phyloP scores from a whole-genome alignment of 1,140 invertebrate genomes.

The Bombyx mandarina region DNA sequence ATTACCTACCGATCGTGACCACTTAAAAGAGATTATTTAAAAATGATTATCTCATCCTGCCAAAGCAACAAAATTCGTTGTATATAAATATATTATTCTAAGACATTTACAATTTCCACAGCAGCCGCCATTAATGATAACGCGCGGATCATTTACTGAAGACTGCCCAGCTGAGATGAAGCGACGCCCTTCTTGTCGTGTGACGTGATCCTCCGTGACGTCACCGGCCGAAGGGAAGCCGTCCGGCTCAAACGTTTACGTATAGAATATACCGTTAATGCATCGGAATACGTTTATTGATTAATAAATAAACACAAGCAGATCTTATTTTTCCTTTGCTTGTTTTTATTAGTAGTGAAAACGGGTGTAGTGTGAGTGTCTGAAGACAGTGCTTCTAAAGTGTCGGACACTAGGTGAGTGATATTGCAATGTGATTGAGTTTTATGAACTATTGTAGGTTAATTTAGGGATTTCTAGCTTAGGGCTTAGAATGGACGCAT shows the following conservation, averaged over 20 bases:
- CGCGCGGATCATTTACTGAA: conserved; percentile 44
- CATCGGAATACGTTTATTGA: too few relatives aligned
- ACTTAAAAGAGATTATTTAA: too few relatives aligned
- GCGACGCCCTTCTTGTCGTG: conserved; percentile 12
- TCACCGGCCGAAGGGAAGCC: not conserved
- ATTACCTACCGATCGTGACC: too few relatives aligned
- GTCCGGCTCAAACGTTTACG: too few relatives aligned
- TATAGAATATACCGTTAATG: too few relatives aligned
- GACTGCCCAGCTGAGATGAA: conserved; percentile 51
- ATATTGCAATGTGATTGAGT: conserved; percentile 69
- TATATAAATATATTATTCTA: too few relatives aligned
- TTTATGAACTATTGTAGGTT: conserved; percentile 53
- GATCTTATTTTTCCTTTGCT: too few relatives aligned
- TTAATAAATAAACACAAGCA: too few relatives aligned
- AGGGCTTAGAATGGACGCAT: not conserved
- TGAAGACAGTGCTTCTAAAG: conserved; percentile 41
- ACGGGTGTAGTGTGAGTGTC: conserved; percentile 44
- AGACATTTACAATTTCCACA: conserved; percentile 24
- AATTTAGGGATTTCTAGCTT: conserved; percentile 7
- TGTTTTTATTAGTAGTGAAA: conserved; percentile 25
- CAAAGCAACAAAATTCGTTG: conserved; percentile 59
- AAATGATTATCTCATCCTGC: conserved; percentile 1
- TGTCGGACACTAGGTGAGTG: conserved; percentile 60
- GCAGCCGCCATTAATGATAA: conserved; percentile 59
- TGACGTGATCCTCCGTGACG: not conserved